Conservation (phyloP, 1,140 invertebrate species). For the Radopholus similis region DNA sequence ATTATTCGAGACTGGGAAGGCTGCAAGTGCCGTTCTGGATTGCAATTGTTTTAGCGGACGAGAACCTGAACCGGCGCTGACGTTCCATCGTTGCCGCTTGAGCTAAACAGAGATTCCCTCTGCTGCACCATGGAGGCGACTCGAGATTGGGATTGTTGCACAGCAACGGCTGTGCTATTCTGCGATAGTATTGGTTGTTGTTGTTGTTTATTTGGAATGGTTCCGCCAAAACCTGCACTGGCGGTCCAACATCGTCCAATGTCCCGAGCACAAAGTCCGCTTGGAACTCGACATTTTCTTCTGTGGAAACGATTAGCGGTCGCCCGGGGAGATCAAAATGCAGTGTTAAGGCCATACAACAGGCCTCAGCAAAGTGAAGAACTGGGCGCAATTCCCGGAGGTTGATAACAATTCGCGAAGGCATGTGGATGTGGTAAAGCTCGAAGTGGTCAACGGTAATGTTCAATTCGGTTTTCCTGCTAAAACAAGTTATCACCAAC, state of each 20-base stretch:
- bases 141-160: not conserved
- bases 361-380: conserved; percentile 15
- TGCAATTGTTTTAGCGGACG: too few species aligned
- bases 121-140: not conserved
- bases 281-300: conserved; percentile 18
- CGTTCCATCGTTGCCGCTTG: not conserved
- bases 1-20: too few species aligned
- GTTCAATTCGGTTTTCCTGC: conserved; percentile 10
- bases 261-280: conserved; percentile 21
- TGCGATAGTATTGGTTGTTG: not conserved
- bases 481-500: not conserved
- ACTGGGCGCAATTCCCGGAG: conserved; percentile 14
- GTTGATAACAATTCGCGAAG: conserved; percentile 7
- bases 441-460: conserved; percentile 9
- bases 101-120: not conserved
- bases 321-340: conserved; percentile 16
- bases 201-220: not conserved
- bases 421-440: not conserved
- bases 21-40: too few species aligned
- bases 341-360: conserved; percentile 4
- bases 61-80: too few species aligned
- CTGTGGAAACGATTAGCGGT: conserved; percentile 13
- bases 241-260: not conserved
- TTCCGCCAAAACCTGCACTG: not conserved
- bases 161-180: not conserved